These are phyloP conservation scores for Chrysolina oricalcia DNA, from an alignment of 2,888 invertebrate species.

Conservation along the genomic window DNA sequence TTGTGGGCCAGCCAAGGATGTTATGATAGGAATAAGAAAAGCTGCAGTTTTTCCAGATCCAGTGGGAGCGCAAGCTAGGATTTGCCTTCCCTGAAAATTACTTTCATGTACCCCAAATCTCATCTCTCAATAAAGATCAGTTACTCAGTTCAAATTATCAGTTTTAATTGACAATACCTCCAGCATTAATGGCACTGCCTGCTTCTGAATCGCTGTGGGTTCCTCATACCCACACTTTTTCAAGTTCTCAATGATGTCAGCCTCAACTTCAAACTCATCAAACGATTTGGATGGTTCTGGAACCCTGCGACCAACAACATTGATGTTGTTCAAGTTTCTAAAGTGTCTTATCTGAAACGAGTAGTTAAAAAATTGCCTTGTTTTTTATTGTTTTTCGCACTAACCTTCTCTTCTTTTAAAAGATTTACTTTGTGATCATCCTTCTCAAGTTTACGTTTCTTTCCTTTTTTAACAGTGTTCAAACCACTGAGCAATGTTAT, in stretches of 20 bases:
- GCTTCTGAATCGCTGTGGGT: conserved; percentile 95
- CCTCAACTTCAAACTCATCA: conserved; percentile 77
- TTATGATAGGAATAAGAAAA: conserved; percentile 91
- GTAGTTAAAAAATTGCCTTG: neutral
- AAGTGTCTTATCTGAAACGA: conserved; percentile 79
- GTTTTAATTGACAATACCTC: conserved; percentile 72
- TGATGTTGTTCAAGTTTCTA: conserved; percentile 85
- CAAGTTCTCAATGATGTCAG: conserved; percentile 81
- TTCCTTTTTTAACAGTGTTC: conserved; percentile 53
- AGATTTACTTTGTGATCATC: conserved; percentile 60
- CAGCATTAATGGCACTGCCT: conserved; percentile 92
- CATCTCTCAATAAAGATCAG: too few relatives aligned
- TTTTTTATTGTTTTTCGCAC: neutral
- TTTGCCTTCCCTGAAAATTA: conserved; percentile 79
- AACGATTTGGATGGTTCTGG: conserved; percentile 85
- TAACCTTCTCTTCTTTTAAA: conserved; percentile 59
- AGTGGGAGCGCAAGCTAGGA: conserved; percentile 96
- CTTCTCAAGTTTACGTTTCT: conserved; percentile 61
- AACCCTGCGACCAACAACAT: conserved; percentile 85
- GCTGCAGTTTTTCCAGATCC: conserved; percentile 98
- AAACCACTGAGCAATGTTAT: conserved; percentile 61
- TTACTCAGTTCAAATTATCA: too few relatives aligned
- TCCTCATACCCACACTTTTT: conserved; percentile 79
- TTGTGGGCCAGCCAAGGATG: conserved; percentile 80
- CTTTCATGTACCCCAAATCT: too few relatives aligned